Conservation (phyloP, 1,140 invertebrate genomes). For the Condylostylus longicornis region DNA sequence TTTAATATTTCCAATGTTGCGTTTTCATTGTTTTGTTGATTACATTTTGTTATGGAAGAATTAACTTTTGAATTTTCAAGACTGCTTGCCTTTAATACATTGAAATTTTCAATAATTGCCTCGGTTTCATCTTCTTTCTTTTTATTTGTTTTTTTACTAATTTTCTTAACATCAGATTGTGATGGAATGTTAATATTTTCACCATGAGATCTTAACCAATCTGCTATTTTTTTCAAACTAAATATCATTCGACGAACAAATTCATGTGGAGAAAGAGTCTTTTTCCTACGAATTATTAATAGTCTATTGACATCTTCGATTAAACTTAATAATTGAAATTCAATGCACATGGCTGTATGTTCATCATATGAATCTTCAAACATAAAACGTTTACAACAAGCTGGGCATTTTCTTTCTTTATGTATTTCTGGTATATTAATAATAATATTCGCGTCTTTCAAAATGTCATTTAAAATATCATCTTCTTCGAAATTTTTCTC, state of each 20-base stretch:
- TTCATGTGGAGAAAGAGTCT: constrained; percentile 27
- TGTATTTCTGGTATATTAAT: constrained; percentile 26
- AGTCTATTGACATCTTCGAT: constrained; percentile 17
- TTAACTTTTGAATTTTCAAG: too few species aligned
- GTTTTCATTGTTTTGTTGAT: not conserved
- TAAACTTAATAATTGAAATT: constrained; percentile 20
- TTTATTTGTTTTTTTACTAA: not conserved
- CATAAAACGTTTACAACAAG: constrained; percentile 26
- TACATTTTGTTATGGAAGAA: not conserved
- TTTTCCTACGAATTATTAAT: constrained; percentile 18
- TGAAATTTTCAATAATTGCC: not conserved
- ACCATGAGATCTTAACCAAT: constrained; percentile 17
- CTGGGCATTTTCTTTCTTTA: constrained; percentile 28
- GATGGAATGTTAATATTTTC: constrained; percentile 5
- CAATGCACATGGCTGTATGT: constrained; percentile 23
- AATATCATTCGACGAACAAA: constrained; percentile 28
- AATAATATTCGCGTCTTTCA: constrained; percentile 13
- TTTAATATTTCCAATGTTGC: not conserved
- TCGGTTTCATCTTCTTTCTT: not conserved
- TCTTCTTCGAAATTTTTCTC: constrained; percentile 30
- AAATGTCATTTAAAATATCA: constrained; percentile 24
- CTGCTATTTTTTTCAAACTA: constrained; percentile 22
- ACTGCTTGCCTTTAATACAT: too few species aligned
- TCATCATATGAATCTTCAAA: constrained; percentile 24
- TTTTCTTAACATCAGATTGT: not conserved